Base-by-base conservation (phyloP, 1,140 invertebrate species). In the Hycleus cichorii region DNA sequence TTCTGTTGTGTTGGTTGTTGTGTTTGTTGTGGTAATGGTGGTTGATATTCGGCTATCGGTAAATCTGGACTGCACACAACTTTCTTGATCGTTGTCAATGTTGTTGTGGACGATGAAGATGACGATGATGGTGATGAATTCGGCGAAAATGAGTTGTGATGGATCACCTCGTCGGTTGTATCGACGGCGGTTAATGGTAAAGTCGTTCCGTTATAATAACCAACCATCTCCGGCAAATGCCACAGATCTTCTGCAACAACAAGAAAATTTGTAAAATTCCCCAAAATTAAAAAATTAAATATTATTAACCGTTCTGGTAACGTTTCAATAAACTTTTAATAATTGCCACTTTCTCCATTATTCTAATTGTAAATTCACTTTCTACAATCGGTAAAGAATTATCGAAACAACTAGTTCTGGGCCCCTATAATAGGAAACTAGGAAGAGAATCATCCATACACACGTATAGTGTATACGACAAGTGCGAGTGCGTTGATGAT, bases 201-300 rank as follows among this genome's bases (percentile, higher is more conserved):
- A n/a, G 66, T 63, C 8, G 58, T 64, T 54, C 68, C 69, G 52
- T 61, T 68, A 61, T 74, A 75, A 49, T 69, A 76, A 42, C 74
- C 75, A 10, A 76, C 74, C 75, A 76, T 76, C 61, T 74, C 71
- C 57, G 68, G 71, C 58, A 69, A 64, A 58, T 70, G 63, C 70
- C 73, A 74, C 54, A 61, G 49, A 58, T 69, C 66, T 63, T 74
- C 72, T 74, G 68, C 6, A 74, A 72, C 39, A 60, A 64, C 32
- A 65, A 58, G 58, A 55, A 39, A 11, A 49, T 49, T 49, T 39
- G 12, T 18, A 32, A 32, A 32, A 32, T 32, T 32, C 4, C 4
- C 4, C 4, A 32, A 32, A 32, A 32, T 12, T 32, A 49, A 39
- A 39, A 18, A 27, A 27, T 39, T 39, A 48, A 38, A 27, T 32